Conservation (phyloP, 1,140 invertebrate species). For the Drosophila sechellia region DNA sequence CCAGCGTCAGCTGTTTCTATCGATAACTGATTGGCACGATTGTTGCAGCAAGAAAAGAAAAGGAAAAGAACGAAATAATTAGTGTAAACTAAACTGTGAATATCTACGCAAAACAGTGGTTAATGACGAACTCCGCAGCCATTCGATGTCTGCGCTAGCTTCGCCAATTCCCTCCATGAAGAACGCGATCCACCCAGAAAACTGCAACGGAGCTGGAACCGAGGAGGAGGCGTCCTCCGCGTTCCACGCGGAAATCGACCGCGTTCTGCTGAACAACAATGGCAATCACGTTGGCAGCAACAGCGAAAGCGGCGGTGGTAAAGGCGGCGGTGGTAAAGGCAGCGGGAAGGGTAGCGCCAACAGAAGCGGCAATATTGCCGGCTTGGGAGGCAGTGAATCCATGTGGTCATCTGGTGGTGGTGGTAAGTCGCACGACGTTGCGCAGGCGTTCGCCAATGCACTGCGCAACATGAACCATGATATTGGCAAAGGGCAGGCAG, state of each 20-base stretch:
- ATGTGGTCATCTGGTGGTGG: neutral
- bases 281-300: neutral
- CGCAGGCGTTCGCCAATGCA: slow-evolving; percentile 5
- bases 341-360: slow-evolving; percentile 13
- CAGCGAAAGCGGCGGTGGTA: neutral
- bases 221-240: slow-evolving; percentile 28
- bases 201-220: slow-evolving; percentile 19
- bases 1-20: neutral
- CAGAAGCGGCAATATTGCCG: neutral
- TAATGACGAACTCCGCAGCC: slow-evolving; percentile 8
- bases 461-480: slow-evolving; percentile 57
- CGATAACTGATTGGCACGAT: slow-evolving; percentile 1
- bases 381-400: neutral
- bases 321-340: neutral
- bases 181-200: slow-evolving; percentile 36
- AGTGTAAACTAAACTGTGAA: neutral
- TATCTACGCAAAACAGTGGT: neutral
- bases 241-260: slow-evolving; percentile 28
- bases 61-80: neutral
- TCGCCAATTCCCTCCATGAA: slow-evolving; percentile 29
- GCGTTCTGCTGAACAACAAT: slow-evolving; percentile 38
- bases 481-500: slow-evolving; percentile 25
- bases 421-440: slow-evolving; percentile 7
- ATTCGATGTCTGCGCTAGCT: slow-evolving; percentile 37
- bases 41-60: slow-evolving; percentile 24